Evolutionary conservation across 1,140 invertebrate species (phyloP), one percentile per base, ranked within the genome.

Genomic region (Microplitis mediator): DNA sequence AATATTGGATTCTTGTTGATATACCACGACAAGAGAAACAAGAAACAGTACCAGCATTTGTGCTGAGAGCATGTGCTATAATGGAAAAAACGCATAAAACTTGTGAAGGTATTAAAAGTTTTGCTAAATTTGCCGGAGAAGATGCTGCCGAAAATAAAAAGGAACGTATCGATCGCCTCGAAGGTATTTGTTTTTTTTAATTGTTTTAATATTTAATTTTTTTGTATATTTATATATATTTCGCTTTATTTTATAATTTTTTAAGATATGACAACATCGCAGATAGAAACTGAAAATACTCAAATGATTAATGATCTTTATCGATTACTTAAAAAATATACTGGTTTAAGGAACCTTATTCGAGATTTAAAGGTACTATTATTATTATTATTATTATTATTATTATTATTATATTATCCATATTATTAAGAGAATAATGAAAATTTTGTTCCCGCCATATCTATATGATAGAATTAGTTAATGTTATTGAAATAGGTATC

Each of bases 301-400:
- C 94, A 95, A 86, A 92, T 97, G 91, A 97, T 95, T 75, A 97
- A 97, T 84, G 95, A 97, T 82, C 89, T 97, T 60, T 97, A 97
- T 83, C 91, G 95, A 79, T 89, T 97, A 64, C 85, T 97, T 64
- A 97, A 97, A 85, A 97, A 97, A 84, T 98, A 97, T 82, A 92
- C 94, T 4, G 95, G 94, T 56, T 87, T 97, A 60, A 90, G 95
- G 82, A 94, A 95, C 84, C 90, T 97, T 71, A 96, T 97, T 78
- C 90, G 94, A 83, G 93, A 95, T 76, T 89, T 98, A 58, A 96
- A 96, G 91, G 94, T 96, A 87, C 51, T 61, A 16, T 3, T 51
- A 35, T 14, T 68, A 11, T 23, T 23, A 23, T 23, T 23, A 23
- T 23, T 23, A 23, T n/a, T n/a, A n/a, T n/a, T n/a, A n/a, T n/a